phyloP scores from a whole-genome alignment of 2,797 vertebrate species.

The Capromys pilorides region DNA sequence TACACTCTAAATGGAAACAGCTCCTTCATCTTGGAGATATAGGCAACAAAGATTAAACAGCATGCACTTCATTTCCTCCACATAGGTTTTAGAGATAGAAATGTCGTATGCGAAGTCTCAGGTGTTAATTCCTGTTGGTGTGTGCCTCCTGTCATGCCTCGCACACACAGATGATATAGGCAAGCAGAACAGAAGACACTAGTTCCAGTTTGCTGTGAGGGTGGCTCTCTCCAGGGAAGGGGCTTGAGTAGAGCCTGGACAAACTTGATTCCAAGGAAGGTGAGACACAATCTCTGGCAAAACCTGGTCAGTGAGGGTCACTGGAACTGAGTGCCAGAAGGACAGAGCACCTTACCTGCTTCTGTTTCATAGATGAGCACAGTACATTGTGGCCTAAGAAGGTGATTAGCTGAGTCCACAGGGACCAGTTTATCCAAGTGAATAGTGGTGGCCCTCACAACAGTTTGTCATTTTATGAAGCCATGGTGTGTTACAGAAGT shows the following conservation, averaged over 20 bases:
- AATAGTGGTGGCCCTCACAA: background rate
- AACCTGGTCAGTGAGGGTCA: background rate
- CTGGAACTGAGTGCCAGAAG: background rate
- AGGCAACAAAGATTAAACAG: background rate
- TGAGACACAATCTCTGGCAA: background rate
- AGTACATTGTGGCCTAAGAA: background rate
- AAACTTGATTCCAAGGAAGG: background rate
- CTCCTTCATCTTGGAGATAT: background rate
- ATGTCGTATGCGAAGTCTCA: background rate
- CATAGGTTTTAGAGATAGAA: background rate
- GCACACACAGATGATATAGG: background rate
- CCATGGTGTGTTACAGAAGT: background rate
- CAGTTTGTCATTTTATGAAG: too few species aligned
- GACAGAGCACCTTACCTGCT: fast-evolving
- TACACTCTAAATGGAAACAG: background rate
- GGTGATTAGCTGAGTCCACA: background rate
- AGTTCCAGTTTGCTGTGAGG: background rate
- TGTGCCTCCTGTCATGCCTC: background rate
- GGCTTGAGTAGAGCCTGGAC: background rate
- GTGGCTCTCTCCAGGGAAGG: background rate
- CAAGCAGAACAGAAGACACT: background rate
- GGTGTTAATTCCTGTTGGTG: background rate
- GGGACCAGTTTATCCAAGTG: background rate
- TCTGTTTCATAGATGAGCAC: background rate
- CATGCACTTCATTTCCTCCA: background rate